Base-by-base conservation (phyloP, 2,797 vertebrate genomes). In the Coluber constrictor region DNA sequence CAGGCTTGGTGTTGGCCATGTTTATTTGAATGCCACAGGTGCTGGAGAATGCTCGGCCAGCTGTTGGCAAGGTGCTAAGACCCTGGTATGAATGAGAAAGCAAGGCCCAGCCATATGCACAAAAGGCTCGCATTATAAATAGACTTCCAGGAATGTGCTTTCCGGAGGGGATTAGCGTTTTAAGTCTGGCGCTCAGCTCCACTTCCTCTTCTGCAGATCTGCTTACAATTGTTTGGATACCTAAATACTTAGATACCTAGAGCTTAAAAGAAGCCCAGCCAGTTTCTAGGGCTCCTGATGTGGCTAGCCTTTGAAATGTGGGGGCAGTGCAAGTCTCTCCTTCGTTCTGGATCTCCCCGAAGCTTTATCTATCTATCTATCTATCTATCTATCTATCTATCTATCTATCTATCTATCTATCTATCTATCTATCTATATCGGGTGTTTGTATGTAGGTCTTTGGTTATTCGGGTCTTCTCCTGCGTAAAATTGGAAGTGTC, bases 41-140 rank as follows among this genome's bases (percentile, higher is more conserved):
- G 87, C 90, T 93, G 54, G 83, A 16, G 27, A 61, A 47, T 54
- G 59, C 90, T 87, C 7, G 89, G 29, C 29, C 91, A 92, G 89
- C 91, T 93, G 91, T 88, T 47, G 7, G 63, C 12, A 47, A 74
- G 57, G 70, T 92, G 63, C 61, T 59, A 93, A 87, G 91, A 66
- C 93, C 51, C 6, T 18, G 88, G 91, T 54, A 56, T 94, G 91
- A 54, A 37, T 55, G 55, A 32, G 61, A 16, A 20, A 56, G 32
- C n/a, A n/a, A 32, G 8, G 59, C 43, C 25, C 60, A 51, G 3
- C 20, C 43, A 5, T 25, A 37, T 16, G 74, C n/a, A 88, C 74
- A 87, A 88, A 51, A 86, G 56, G 57, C 32, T 66, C 47, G 63
- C 32, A 25, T 63, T 92, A 92, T 92, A 92, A 92, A 94, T 94